Conservation (phyloP, 1,140 invertebrate genomes). For the Drosophila erecta region DNA sequence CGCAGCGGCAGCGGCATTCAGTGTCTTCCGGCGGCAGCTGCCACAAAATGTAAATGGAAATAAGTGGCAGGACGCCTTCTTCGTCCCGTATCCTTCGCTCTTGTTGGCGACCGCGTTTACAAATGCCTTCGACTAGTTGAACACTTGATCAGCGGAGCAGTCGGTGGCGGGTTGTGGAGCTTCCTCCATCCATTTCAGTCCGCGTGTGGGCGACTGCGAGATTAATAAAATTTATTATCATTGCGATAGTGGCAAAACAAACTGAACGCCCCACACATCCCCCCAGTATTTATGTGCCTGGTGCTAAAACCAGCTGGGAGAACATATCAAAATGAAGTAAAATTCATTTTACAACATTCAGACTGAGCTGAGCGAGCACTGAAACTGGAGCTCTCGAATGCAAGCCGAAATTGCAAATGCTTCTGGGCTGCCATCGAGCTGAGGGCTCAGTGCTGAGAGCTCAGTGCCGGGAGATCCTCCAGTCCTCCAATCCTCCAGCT, state of each 20-base stretch:
- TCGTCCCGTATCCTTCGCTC: neutral
- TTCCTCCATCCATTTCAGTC: constrained; percentile 25
- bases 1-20: constrained; percentile 11
- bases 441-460: constrained; percentile 32
- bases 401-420: constrained; percentile 73
- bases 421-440: constrained; percentile 61
- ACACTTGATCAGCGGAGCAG: constrained; percentile 54
- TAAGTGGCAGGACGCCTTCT: constrained; percentile 46
- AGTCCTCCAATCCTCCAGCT: neutral
- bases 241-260: constrained; percentile 72
- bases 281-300: constrained; percentile 64
- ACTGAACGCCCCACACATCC: constrained; percentile 61
- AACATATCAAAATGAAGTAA: constrained; percentile 83
- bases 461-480: constrained; percentile 39
- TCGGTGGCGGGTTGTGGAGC: neutral
- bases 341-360: constrained; percentile 77
- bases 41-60: constrained; percentile 60
- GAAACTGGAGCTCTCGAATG: constrained; percentile 28
- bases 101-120: constrained; percentile 49
- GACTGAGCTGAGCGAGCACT: constrained; percentile 9
- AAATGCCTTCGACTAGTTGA: constrained; percentile 64
- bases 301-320: constrained; percentile 66
- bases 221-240: constrained; percentile 84
- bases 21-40: constrained; percentile 42
- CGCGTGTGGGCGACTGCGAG: constrained; percentile 56